Percentiles rank a stretch among this genome's conserved stretches.
Evolutionary conservation across 2,113 vertebrate species (phyloP).

Genomic region (Urocynchramus pylzowi): DNA sequence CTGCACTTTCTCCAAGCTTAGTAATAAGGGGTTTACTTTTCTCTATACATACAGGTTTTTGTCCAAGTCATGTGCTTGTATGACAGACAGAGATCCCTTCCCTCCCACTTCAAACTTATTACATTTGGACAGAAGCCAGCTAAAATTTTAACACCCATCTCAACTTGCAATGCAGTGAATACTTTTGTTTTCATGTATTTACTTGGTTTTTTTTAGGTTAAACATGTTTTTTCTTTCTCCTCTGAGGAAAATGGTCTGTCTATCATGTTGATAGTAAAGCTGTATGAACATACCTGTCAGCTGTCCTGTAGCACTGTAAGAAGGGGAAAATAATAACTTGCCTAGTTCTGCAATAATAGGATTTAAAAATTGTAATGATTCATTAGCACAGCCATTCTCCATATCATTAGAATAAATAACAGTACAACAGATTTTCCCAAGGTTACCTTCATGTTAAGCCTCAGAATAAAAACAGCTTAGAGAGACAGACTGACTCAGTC

Average conservation of each 20-base stretch:
- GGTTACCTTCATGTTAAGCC: neutral
- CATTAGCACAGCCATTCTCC: neutral
- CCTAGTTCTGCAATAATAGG: neutral
- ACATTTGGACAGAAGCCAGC: neutral
- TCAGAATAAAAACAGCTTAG: neutral
- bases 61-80: neutral
- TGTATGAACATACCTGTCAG: neutral
- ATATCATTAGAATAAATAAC: neutral
- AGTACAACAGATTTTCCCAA: neutral
- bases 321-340: neutral
- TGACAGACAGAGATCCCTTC: neutral
- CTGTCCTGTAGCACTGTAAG: neutral
- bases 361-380: neutral
- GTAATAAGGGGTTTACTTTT: neutral
- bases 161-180: neutral
- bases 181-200: neutral
- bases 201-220: neutral
- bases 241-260: neutral
- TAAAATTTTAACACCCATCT: neutral
- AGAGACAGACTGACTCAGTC: neutral
- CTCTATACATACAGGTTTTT: neutral
- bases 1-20: neutral
- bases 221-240: neutral
- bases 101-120: neutral
- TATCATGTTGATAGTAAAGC: neutral